Evolutionary conservation across 2,113 vertebrate species (phyloP), one percentile per base, ranked within the genome.

Genomic region (Marcusenius ussheri): DNA sequence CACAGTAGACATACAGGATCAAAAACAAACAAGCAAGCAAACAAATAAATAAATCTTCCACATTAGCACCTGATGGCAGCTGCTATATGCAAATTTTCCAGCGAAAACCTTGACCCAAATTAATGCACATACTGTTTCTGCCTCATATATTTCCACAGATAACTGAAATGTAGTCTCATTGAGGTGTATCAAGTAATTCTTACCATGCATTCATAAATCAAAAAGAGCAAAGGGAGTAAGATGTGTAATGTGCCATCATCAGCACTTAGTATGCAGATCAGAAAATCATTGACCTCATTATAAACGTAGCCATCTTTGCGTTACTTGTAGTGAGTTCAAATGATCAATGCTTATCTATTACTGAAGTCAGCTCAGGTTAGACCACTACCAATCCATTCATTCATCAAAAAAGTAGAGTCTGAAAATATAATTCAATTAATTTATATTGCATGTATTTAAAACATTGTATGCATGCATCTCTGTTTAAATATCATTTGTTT

Each of bases 101-200:
- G 15, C 11, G 31, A 24, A 77, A 39, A 77, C 70, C 70, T 27
- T 31, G 62, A 66, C n/a, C 62, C 31, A 66, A 11, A 66, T 66
- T 66, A 66, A 66, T 35, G 35, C 70, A 77, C 70, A 77, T 39
- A 39, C 31, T 77, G 70, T 39, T 77, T 77, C 70, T 39, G 31
- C 70, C 70, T 39, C 70, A 77, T 39, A 77, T 77, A 31, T 77
- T 39, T 77, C 27, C 70, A 39, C 11, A 39, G 35, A 77, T 77
- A 24, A 39, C 13, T 5, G 27, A 39, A 35, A 39, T 39, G 70
- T 39, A 39, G 11, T 2, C 15, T 31, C 31, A 77, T 7, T 77
- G 62, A 90, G 58, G 89, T 86, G 45, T 7, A 35, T 50, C 24
- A 47, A 70, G 10, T 66, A 24, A 90, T 90, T 86, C 35, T 86